Evolutionary conservation across 2,113 vertebrate genomes (phyloP), one percentile per base, ranked within the genome.

Genomic region (Pachypanchax playfairii): DNA sequence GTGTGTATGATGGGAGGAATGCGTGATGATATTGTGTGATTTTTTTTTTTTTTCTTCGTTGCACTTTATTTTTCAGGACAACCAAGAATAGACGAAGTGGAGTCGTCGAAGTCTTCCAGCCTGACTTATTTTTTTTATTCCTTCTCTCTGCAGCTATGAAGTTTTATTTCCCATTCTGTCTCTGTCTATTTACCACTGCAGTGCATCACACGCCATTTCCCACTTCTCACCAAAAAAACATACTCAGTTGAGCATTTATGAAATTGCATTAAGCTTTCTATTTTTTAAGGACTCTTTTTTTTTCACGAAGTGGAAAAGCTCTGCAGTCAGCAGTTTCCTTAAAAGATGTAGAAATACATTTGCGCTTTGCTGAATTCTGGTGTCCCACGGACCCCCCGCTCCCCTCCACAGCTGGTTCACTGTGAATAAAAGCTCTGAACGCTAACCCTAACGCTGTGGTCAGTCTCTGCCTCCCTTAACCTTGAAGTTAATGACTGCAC

Each of bases 31-130:
- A 15, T 31, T 70, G 38, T 75, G 60, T 66, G 54, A 77, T 43
- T 73, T 13, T 68, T 33, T 69, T 78, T 43, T 73, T 13, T 68
- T 33, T 69, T 36, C 62, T 59, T 47, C n/a, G n/a, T n/a, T 38
- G 42, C 69, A 22, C 25, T 49, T 22, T 55, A 72, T 85, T 87
- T 89, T 89, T 73, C 87, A 90, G 85, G 83, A 69, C 39, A 75
- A 75, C 53, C 49, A 51, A 66, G 59, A 85, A 72, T 66, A 53
- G 60, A 77, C 83, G 69, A 81, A 49, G 55, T 20, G 25, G 50
- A 68, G 33, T 66, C 55, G 54, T 52, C 63, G 59, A 85, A 68
- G 68, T 80, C 65, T 80, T 65, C 79, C 54, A 31, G 4, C 53
- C 29, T 35, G n/a, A 28, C 56, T 41, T 35, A 18, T 65, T 10